These are phyloP conservation scores for Holotrichia oblita DNA, from an alignment of 1,140 invertebrate species.

Conservation along the genomic window DNA sequence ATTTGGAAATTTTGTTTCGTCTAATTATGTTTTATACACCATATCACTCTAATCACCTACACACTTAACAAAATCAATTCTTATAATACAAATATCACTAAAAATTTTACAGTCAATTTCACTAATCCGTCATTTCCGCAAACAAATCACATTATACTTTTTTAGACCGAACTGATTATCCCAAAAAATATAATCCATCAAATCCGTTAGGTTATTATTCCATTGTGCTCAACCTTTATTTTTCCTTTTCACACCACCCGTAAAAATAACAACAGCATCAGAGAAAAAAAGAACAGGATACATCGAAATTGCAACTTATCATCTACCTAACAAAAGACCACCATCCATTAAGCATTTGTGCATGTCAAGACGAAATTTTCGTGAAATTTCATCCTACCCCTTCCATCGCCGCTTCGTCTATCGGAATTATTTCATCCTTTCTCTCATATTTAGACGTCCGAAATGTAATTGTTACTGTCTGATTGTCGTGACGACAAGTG, in stretches of 20 bases:
- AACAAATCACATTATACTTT: background rate
- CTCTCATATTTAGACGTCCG: background rate
- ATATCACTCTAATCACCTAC: too few species aligned
- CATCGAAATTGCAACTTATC: constrained; percentile 1
- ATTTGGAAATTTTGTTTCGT: too few species aligned
- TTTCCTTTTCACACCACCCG: background rate
- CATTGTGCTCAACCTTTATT: background rate
- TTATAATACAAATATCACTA: background rate
- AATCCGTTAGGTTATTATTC: background rate
- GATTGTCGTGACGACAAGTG: constrained; percentile 6
- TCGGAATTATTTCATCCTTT: background rate
- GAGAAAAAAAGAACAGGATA: background rate
- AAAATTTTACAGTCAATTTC: background rate
- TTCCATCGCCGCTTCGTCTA: background rate
- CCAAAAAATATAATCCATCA: background rate
- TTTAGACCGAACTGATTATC: background rate
- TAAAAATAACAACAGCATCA: background rate
- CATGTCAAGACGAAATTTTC: background rate
- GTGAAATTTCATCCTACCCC: background rate
- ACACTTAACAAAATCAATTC: too few species aligned
- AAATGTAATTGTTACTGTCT: constrained; percentile 1
- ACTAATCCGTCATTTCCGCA: background rate
- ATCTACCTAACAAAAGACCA: background rate
- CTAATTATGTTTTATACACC: too few species aligned
- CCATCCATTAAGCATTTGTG: background rate